Evolutionary conservation across 2,113 vertebrate genomes (phyloP).

Genomic region (Epinephelus lanceolatus): DNA sequence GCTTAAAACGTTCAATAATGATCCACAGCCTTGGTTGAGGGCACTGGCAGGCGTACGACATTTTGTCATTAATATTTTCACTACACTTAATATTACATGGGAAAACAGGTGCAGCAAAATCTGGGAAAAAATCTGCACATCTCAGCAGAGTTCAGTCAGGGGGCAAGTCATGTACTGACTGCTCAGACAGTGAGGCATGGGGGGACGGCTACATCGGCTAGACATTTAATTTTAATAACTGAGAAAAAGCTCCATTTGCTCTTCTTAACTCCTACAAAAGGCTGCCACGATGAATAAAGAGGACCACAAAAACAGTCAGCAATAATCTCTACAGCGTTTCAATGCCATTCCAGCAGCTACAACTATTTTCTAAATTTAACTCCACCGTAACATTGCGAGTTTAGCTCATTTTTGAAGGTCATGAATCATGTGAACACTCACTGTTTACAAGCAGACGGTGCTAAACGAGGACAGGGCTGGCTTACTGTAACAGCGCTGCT

Average conservation of each 20-base stretch:
- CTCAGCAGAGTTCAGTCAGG: constrained; percentile 3
- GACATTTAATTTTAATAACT: neutral
- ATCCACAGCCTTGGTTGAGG: neutral
- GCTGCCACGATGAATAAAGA: neutral
- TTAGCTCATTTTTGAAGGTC: neutral
- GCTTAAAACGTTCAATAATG: neutral
- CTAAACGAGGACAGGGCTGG: constrained; percentile 6
- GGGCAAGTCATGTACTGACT: neutral
- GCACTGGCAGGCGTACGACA: neutral
- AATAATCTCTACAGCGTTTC: neutral
- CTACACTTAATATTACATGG: neutral
- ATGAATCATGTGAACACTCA: neutral
- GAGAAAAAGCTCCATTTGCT: constrained; percentile 1
- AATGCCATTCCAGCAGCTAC: neutral
- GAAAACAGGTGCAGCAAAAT: neutral
- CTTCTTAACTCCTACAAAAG: neutral
- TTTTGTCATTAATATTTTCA: neutral
- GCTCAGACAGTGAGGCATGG: neutral
- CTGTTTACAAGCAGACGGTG: constrained; percentile 26
- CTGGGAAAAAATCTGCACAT: neutral
- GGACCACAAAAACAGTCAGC: too few species aligned
- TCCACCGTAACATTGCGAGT: neutral
- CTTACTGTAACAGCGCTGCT: constrained; percentile 12
- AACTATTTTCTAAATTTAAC: neutral
- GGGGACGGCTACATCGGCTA: neutral